phyloP scores from a whole-genome alignment of 2,113 vertebrate species.

The Lepus europaeus region DNA sequence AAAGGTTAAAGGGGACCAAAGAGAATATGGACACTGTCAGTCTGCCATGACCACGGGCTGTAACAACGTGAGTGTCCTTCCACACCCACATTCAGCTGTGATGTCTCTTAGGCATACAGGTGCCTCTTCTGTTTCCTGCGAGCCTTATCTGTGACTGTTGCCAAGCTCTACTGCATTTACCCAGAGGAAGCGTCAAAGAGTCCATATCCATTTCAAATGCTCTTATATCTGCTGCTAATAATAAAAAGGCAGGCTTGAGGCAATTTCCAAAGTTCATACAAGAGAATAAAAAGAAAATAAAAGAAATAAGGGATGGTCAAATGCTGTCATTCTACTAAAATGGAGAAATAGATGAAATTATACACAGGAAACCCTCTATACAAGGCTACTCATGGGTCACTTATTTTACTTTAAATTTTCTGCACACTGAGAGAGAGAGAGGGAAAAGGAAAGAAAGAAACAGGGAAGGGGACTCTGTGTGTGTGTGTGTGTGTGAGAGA shows the following conservation, averaged over 20 bases:
- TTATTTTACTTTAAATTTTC: neutral
- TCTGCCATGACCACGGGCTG: rapidly evolving
- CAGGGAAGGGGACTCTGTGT: too few species aligned
- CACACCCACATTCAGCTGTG: rapidly evolving
- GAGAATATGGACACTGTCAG: rapidly evolving
- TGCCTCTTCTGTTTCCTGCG: neutral
- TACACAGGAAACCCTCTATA: neutral
- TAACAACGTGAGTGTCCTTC: neutral
- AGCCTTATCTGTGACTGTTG: neutral
- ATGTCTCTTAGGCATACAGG: neutral
- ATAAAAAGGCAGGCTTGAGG: neutral
- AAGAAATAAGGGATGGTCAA: neutral
- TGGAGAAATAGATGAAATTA: neutral
- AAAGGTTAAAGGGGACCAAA: neutral
- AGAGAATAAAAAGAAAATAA: neutral
- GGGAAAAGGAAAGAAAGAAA: too few species aligned
- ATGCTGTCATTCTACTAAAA: neutral
- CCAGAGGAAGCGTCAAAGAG: neutral
- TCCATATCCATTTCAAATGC: neutral
- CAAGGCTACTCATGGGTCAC: rapidly evolving
- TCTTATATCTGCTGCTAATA: too few species aligned
- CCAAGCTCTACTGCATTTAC: neutral
- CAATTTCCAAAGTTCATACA: neutral
- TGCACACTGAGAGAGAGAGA: rapidly evolving
- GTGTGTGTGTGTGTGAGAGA: too few species aligned